Percentiles rank a stretch among this genome's conserved stretches.
Conservation (phyloP, 1,140 invertebrate species). For the Drosophila lacertosa region DNA sequence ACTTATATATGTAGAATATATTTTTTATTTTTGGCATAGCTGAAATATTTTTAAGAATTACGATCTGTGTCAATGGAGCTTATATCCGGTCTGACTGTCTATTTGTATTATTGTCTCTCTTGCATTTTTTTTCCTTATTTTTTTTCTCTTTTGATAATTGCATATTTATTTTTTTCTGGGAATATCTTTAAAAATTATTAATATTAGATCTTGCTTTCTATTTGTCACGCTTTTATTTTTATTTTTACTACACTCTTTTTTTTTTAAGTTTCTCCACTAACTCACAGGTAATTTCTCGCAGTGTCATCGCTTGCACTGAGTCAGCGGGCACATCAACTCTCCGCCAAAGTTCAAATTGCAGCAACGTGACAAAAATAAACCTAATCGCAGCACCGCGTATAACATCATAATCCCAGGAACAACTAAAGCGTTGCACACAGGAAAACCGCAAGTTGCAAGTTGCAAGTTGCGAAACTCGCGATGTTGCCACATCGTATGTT, state of each 20-base stretch:
- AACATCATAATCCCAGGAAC: constrained; percentile 69
- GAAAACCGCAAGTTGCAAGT: not conserved
- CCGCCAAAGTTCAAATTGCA: constrained; percentile 64
- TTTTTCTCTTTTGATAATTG: not conserved
- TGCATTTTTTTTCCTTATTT: not conserved
- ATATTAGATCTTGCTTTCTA: too few relatives aligned
- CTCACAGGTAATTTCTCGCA: constrained; percentile 4
- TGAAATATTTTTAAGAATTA: not conserved
- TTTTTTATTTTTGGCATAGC: constrained; percentile 1
- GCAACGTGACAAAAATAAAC: constrained; percentile 62
- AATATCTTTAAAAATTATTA: too few relatives aligned
- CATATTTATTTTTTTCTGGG: not conserved
- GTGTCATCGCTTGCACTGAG: constrained; percentile 22
- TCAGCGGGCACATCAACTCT: constrained; percentile 22
- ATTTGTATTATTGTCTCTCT: not conserved
- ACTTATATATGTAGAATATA: not conserved
- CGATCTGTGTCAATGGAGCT: not conserved
- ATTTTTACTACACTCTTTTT: too few relatives aligned
- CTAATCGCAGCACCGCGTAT: constrained; percentile 45
- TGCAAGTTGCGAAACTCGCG: not conserved
- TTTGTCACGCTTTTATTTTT: too few relatives aligned
- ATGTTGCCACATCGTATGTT: constrained; percentile 3
- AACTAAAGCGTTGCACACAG: constrained; percentile 19
- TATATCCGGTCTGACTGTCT: constrained; percentile 1
- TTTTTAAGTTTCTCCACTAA: not conserved